Evolutionary conservation across 2,113 vertebrate species (phyloP).

Genomic region (Panthera leo): DNA sequence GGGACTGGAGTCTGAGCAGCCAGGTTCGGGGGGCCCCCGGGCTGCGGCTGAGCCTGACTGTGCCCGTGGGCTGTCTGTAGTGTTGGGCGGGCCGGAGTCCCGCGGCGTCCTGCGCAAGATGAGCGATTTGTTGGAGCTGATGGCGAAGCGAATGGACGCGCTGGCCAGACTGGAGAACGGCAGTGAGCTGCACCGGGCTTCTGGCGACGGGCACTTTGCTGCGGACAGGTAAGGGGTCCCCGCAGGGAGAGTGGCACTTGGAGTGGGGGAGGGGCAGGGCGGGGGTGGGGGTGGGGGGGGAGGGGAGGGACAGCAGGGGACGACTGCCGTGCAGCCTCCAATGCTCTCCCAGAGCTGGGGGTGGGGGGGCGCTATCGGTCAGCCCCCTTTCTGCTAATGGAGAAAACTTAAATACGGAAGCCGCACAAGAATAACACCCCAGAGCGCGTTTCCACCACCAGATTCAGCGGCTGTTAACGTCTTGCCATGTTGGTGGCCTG

Average conservation of each 20-base stretch:
- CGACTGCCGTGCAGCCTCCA: background rate
- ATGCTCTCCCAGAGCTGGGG: background rate
- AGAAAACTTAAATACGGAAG: background rate
- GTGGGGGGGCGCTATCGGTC: fast-evolving
- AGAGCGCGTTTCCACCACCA: fast-evolving
- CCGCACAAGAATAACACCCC: fast-evolving
- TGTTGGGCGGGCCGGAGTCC: constrained; percentile 91
- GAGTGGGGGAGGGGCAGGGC: fast-evolving
- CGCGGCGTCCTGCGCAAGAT: constrained; percentile 94
- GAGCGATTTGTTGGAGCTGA: constrained; percentile 97
- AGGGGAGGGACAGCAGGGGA: no score
- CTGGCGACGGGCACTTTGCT: constrained; percentile 86
- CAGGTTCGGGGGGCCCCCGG: no score
- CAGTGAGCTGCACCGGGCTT: constrained; percentile 87
- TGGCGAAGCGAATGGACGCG: constrained; percentile 94
- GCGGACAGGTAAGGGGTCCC: constrained; percentile 89
- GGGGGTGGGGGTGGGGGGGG: fast-evolving
- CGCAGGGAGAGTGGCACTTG: fast-evolving
- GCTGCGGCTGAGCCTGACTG: background rate
- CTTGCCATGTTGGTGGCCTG: fast-evolving
- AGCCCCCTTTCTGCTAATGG: no score
- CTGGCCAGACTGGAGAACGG: constrained; percentile 92
- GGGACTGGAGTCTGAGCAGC: background rate
- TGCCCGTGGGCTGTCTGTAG: constrained; percentile 79
- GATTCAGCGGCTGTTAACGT: fast-evolving